Evolutionary conservation across 1,140 invertebrate species (phyloP), one percentile per base, ranked within the genome.

Genomic region (Drosophila busckii): DNA sequence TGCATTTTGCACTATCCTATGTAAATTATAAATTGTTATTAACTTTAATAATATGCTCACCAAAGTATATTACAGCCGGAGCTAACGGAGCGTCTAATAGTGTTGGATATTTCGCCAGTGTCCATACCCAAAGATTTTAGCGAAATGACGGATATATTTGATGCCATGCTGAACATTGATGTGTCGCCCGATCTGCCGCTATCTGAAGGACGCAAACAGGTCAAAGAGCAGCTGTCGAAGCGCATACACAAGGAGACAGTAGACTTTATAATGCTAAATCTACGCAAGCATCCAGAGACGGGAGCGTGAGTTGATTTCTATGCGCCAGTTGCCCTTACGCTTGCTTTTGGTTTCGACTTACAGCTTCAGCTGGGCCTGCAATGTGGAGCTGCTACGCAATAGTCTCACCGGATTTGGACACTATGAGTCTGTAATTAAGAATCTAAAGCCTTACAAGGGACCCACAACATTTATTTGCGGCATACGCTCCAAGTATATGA

Each of bases 391-490:
- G 6, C 83, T 97, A 34, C 89, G 90, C 26, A 87, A 91, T 17
- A 92, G 92, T 63, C 92, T 94, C 52, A 70, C 89, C 8, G 87
- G 94, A 38, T 92, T 95, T 41, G 89, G 90, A 1, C 69, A 83
- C 4, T 95, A 95, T 88, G 91, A 91, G 4, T 38, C 82, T 0
- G 73, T 91, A 3, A 28, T 70, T 3, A 83, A 85, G 19, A 84
- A 87, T 0, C 19, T 83, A 22, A 85, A 89, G 16, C 87, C 88
- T 29, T 97, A 91, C 73, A 69, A 88, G 28, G 93, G 93, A 15
- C 92, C 92, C 7, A 93, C 93, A 4, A 85, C 96, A 0, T 98
- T 98, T 86, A 90, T 98, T 59, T 94, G 91, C 45, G 96, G 97
- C 42, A 90, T 87, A 10, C 88, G 92, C 2, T 97, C 96, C 7